Evolutionary conservation across 2,113 vertebrate species (phyloP).

Genomic region (Tachuris rubrigastra): DNA sequence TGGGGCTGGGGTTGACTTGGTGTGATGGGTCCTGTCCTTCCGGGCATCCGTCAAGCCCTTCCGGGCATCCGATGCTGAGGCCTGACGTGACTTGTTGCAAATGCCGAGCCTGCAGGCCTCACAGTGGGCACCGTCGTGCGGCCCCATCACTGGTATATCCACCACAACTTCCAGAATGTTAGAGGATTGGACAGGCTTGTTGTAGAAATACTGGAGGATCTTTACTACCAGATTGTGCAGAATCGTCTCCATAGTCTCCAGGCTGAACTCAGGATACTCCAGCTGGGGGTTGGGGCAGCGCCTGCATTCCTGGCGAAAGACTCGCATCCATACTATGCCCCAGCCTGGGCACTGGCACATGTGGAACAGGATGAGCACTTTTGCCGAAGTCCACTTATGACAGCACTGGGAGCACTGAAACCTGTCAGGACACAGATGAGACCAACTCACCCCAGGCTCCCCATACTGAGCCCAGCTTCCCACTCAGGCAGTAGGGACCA

Average conservation of each 20-base stretch:
- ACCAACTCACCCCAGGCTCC: background rate
- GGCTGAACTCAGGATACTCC: conserved; percentile 66
- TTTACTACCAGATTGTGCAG: conserved; percentile 80
- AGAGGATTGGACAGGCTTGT: background rate
- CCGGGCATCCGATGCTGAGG: accelerated
- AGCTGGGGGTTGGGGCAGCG: background rate
- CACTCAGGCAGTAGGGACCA: accelerated
- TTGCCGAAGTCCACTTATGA: conserved; percentile 75
- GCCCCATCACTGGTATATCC: background rate
- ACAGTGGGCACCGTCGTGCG: conserved; percentile 54
- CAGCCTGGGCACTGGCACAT: background rate
- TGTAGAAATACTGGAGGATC: conserved; percentile 79
- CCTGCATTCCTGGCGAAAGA: conserved; percentile 76
- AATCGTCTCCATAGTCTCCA: conserved; percentile 71
- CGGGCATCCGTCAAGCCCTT: background rate
- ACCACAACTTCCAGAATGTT: conserved; percentile 36
- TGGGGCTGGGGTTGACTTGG: accelerated
- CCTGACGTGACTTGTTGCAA: background rate
- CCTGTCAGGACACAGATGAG: conserved; percentile 48
- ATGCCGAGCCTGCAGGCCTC: conserved; percentile 76
- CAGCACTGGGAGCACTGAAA: conserved; percentile 78
- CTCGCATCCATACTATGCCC: conserved; percentile 59
- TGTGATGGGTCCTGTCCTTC: background rate
- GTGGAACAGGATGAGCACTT: conserved; percentile 74
- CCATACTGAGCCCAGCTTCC: background rate